A percentile compares a stretch with the other conserved stretches of the same genome.
Evolutionary conservation across 1,140 invertebrate species (phyloP).

Genomic region (Bombus haemorrhoidalis): DNA sequence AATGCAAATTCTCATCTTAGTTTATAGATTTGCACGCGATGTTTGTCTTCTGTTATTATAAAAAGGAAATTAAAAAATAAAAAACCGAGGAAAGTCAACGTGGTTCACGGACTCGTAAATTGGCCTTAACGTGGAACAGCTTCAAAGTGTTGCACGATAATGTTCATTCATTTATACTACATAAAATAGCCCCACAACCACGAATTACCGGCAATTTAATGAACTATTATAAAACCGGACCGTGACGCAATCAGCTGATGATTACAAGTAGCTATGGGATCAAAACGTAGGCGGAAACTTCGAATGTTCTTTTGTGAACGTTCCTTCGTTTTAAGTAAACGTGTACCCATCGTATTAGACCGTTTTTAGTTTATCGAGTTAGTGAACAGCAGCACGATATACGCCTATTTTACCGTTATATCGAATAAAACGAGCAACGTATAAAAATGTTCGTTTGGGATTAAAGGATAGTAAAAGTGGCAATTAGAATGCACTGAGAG

Average conservation of each 20-base stretch:
- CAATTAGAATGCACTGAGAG: background rate
- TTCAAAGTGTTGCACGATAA: slow-evolving; percentile 38
- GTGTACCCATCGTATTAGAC: too few relatives aligned
- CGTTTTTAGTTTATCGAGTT: background rate
- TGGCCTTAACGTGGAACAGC: slow-evolving; percentile 7
- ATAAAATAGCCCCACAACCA: slow-evolving; percentile 51
- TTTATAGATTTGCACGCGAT: too few relatives aligned
- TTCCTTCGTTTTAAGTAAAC: background rate
- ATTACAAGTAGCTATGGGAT: slow-evolving; percentile 40
- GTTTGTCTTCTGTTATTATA: background rate
- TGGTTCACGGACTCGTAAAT: slow-evolving; percentile 9
- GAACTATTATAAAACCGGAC: slow-evolving; percentile 47
- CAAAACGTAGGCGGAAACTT: slow-evolving; percentile 35
- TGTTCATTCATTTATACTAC: slow-evolving; percentile 51
- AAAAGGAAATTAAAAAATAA: background rate
- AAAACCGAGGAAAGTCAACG: background rate
- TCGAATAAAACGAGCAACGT: too few relatives aligned
- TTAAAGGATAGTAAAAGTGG: background rate
- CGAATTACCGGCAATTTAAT: slow-evolving; percentile 55
- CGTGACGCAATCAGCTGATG: slow-evolving; percentile 51
- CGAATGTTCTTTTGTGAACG: background rate
- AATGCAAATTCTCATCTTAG: background rate
- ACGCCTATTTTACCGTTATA: too few relatives aligned
- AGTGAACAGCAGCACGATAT: too few relatives aligned
- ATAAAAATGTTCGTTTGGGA: background rate